phyloP scores from a whole-genome alignment of 64 coral and sea anemone genomes.

The Dendronephthya gigantea region DNA sequence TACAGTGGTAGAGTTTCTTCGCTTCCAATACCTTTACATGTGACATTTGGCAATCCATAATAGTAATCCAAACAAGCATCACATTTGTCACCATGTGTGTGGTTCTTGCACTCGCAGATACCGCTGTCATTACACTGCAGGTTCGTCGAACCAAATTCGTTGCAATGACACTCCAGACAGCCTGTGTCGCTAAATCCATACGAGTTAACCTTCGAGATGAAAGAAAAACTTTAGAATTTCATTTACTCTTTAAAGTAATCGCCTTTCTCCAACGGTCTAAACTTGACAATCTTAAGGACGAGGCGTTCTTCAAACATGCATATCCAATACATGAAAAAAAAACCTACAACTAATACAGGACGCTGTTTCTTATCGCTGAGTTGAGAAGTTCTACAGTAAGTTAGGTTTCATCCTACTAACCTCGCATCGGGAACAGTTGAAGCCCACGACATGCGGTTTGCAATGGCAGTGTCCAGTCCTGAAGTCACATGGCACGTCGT shows the following conservation, averaged over 20 bases:
- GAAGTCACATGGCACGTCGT: slow-evolving; percentile 63
- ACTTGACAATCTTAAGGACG: no score
- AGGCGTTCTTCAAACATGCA: no score
- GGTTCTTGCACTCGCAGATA: slow-evolving; percentile 62
- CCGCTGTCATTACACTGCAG: slow-evolving; percentile 86
- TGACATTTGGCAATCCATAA: slow-evolving; percentile 65
- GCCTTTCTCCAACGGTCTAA: no score
- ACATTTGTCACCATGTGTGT: slow-evolving; percentile 60
- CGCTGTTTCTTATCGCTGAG: no score
- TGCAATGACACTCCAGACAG: slow-evolving; percentile 64
- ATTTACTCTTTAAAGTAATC: no score
- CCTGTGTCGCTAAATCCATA: slow-evolving; percentile 73
- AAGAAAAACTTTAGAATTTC: background rate
- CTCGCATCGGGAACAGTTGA: slow-evolving; percentile 71
- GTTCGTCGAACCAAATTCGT: slow-evolving; percentile 55
- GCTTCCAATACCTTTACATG: slow-evolving; percentile 56
- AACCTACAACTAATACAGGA: no score
- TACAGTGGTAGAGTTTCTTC: background rate
- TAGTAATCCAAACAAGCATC: slow-evolving; percentile 50
- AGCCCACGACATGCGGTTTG: slow-evolving; percentile 47
- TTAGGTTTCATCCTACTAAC: slow-evolving; percentile 26
- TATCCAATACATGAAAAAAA: no score
- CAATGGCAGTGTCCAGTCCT: slow-evolving; percentile 68
- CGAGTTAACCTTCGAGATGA: slow-evolving; percentile 36
- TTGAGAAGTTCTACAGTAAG: background rate